Evolutionary conservation across 2,113 vertebrate genomes (phyloP).

Genomic region (Rafetus swinhoei): DNA sequence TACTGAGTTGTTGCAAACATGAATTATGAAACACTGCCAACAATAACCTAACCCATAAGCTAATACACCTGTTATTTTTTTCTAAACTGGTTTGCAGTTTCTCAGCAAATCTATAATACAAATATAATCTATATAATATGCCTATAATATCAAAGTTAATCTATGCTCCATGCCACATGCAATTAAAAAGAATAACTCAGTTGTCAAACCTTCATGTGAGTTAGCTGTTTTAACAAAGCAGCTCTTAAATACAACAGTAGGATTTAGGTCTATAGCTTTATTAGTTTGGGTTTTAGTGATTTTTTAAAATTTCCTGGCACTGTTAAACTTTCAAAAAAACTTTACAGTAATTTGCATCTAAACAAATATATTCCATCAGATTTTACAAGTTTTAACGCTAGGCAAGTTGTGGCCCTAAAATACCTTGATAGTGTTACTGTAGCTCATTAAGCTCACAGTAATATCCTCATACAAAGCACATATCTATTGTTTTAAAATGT

Average conservation of each 20-base stretch:
- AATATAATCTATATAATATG: no score
- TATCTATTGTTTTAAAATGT: constrained; percentile 9
- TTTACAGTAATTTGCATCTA: neutral
- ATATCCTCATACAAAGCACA: neutral
- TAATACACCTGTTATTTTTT: neutral
- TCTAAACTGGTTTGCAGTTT: neutral
- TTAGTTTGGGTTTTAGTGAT: neutral
- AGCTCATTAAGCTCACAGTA: constrained; percentile 1
- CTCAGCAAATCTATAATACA: neutral
- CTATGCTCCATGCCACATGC: neutral
- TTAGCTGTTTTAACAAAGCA: neutral
- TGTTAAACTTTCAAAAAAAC: neutral
- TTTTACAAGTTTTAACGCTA: neutral
- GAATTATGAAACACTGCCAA: neutral
- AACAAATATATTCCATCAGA: neutral
- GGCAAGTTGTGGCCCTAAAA: neutral
- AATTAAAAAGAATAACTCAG: neutral
- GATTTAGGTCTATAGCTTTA: neutral
- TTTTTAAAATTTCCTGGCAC: neutral
- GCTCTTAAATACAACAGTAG: neutral
- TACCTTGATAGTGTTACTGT: neutral
- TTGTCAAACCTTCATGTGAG: neutral
- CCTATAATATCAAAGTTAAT: neutral
- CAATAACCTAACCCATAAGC: neutral
- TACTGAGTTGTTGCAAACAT: neutral